Conservation (phyloP, 2,888 invertebrate species). For the Dryocosmus kuriphilus region DNA sequence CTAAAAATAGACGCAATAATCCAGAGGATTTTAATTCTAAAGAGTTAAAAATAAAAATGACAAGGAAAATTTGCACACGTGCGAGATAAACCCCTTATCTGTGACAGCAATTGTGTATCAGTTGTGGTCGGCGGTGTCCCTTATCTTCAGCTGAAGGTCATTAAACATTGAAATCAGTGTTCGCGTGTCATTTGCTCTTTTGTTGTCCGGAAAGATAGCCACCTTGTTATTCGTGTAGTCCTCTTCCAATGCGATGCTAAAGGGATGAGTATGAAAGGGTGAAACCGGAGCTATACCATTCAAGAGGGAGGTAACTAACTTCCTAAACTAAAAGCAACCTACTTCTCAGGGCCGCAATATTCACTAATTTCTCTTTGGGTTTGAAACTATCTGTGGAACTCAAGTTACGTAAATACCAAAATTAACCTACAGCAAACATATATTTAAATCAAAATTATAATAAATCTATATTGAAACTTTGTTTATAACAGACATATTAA, state of each 20-base stretch:
- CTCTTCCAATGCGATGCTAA: constrained; percentile 20
- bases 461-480: too few relatives aligned
- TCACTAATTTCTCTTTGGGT: not conserved
- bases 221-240: constrained; percentile 52
- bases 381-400: not conserved
- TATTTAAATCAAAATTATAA: not conserved
- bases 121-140: constrained; percentile 14
- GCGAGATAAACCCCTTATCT: constrained; percentile 10
- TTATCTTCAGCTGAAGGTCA: constrained; percentile 45
- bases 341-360: not conserved
- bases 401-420: not conserved
- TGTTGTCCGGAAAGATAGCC: constrained; percentile 54
- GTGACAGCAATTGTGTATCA: not conserved
- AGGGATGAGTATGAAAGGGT: constrained; percentile 32
- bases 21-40: not conserved
- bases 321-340: not conserved
- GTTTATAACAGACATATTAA: too few relatives aligned
- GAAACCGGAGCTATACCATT: not conserved
- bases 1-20: not conserved
- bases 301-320: not conserved
- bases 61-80: not conserved
- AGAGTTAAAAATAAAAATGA: not conserved
- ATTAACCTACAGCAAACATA: not conserved
- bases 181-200: constrained; percentile 57
- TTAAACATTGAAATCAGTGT: constrained; percentile 53